Evolutionary conservation across 2,888 invertebrate genomes (phyloP).

Genomic region (Amphipoea lucens): DNA sequence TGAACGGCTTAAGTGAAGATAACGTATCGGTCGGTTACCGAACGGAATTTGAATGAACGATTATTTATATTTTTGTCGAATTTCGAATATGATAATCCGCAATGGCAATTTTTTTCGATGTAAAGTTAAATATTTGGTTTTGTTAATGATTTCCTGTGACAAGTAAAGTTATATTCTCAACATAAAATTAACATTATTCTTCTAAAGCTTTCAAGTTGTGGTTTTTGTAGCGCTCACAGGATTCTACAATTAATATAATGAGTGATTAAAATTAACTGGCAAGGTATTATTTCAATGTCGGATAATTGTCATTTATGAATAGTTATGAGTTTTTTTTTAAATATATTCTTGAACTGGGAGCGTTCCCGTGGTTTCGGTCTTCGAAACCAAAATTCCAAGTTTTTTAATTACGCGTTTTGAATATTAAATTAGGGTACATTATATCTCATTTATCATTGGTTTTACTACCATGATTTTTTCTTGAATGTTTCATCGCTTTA

Average conservation of each 20-base stretch:
- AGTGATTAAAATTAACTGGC: constrained; percentile 48
- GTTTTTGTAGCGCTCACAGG: constrained; percentile 36
- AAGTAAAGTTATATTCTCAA: neutral
- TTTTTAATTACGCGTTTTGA: constrained; percentile 53
- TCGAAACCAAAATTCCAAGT: constrained; percentile 47
- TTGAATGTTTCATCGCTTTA: constrained; percentile 4
- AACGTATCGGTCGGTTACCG: constrained; percentile 67
- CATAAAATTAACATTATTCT: constrained; percentile 36
- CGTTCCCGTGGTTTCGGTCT: constrained; percentile 53
- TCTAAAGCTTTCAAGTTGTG: neutral
- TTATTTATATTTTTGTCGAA: constrained; percentile 36
- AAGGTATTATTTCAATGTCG: constrained; percentile 51
- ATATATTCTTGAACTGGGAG: constrained; percentile 46
- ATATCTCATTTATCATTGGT: constrained; percentile 38
- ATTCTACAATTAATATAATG: constrained; percentile 43
- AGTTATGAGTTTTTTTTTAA: constrained; percentile 48
- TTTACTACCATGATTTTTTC: constrained; percentile 30
- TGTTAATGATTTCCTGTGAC: constrained; percentile 25
- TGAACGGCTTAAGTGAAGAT: constrained; percentile 69
- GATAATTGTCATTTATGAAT: constrained; percentile 52
- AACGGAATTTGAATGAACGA: constrained; percentile 57
- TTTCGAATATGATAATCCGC: constrained; percentile 29
- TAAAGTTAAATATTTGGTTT: neutral
- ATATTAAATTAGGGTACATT: constrained; percentile 51
- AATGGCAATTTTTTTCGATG: constrained; percentile 2